These are phyloP conservation scores for Euzetes globulus DNA, from an alignment of 2,888 invertebrate species.

Conservation along the genomic window DNA sequence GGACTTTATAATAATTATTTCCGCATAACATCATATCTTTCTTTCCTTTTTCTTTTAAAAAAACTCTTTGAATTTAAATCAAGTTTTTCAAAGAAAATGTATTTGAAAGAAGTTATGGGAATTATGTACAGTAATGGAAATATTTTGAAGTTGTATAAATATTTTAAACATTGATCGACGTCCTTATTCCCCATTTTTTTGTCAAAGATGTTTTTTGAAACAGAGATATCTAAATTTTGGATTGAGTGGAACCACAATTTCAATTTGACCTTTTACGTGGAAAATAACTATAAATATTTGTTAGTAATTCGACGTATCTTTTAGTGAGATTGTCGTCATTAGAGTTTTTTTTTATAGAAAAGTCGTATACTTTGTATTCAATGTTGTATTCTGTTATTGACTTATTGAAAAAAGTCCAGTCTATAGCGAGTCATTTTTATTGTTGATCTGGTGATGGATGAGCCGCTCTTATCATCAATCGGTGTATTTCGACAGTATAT, in stretches of 20 bases:
- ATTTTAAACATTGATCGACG: neutral
- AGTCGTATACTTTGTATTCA: neutral
- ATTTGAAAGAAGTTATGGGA: neutral
- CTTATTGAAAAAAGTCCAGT: constrained; percentile 1
- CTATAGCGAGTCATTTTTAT: neutral
- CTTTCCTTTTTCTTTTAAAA: neutral
- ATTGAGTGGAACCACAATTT: no score
- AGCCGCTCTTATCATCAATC: constrained; percentile 1
- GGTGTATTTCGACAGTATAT: constrained; percentile 7
- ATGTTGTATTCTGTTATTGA: neutral
- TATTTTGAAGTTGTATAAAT: neutral
- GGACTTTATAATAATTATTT: neutral
- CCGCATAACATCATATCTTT: neutral
- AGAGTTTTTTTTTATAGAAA: no score
- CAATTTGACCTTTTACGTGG: no score
- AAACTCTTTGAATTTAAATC: neutral
- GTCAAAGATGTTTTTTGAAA: no score
- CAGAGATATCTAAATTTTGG: no score
- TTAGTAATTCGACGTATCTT: no score
- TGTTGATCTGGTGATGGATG: constrained; percentile 13
- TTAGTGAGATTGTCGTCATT: no score
- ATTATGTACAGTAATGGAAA: neutral
- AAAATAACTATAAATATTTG: no score
- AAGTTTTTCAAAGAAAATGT: neutral
- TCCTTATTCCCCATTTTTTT: neutral